phyloP scores from a whole-genome alignment of 2,888 invertebrate species.

The Tetheella fluctuosa region DNA sequence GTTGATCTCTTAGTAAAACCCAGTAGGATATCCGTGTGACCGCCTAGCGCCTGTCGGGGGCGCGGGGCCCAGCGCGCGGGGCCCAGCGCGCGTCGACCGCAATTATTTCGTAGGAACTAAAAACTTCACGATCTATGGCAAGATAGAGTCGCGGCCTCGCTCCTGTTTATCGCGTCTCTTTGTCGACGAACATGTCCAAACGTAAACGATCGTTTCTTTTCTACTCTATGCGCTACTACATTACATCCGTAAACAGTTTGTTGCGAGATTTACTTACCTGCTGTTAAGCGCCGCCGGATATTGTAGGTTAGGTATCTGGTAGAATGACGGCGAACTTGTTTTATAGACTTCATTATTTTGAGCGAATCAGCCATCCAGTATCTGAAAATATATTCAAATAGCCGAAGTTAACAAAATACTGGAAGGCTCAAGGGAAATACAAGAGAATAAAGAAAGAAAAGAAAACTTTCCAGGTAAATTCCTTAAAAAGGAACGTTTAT shows the following conservation, averaged over 20 bases:
- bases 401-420: background rate
- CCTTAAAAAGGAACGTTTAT: background rate
- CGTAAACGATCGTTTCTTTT: slow-evolving; percentile 1
- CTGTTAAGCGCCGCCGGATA: background rate
- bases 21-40: too few species aligned
- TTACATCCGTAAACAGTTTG: slow-evolving; percentile 1
- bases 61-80: too few species aligned
- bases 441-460: background rate
- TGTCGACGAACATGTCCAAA: background rate
- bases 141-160: background rate
- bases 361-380: background rate
- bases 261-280: background rate
- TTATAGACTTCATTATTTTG: background rate
- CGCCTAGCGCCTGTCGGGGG: too few species aligned
- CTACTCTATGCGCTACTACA: background rate
- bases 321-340: background rate
- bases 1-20: too few species aligned
- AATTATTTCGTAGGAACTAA: background rate
- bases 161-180: background rate
- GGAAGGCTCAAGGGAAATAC: background rate
- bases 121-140: background rate
- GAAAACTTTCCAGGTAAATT: background rate
- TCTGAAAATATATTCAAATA: background rate
- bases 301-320: too few species aligned
- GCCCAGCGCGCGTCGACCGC: too few species aligned